A percentile compares a stretch with the other conserved stretches of the same genome.
phyloP scores from a whole-genome alignment of 1,140 invertebrate species.

The Trichonephila clavipes region DNA sequence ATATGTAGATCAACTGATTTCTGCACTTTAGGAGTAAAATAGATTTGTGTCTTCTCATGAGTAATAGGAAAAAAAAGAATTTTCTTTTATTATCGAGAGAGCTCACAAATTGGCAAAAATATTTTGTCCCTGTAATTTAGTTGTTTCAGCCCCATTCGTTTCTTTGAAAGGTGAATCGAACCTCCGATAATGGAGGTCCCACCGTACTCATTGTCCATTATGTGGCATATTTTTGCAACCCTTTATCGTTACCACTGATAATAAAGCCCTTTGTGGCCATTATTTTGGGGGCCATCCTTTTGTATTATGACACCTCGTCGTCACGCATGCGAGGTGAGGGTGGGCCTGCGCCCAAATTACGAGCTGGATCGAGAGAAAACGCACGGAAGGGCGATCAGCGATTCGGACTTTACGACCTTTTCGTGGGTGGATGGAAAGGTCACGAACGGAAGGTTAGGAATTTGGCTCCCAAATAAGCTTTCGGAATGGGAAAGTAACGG shows the following conservation, averaged over 20 bases:
- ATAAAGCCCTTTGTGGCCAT: neutral
- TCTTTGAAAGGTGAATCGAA: no score
- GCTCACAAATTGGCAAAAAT: no score
- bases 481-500: neutral
- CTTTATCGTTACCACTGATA: neutral
- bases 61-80: no score
- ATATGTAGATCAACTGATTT: no score
- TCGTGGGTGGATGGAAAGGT: conserved; percentile 32
- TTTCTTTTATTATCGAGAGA: no score
- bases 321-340: conserved; percentile 1
- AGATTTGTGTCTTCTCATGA: no score
- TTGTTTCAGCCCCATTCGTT: no score
- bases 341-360: neutral
- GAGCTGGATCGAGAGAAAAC: neutral
- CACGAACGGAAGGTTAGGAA: conserved; percentile 42
- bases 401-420: conserved; percentile 20
- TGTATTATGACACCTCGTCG: neutral
- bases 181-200: no score
- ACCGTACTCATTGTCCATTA: neutral
- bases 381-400: conserved; percentile 28
- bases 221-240: neutral
- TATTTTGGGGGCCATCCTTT: neutral
- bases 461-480: neutral
- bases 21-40: no score
- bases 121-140: no score